These are phyloP conservation scores for Eublepharis macularius DNA, from an alignment of 2,113 vertebrate species.

Conservation along the genomic window DNA sequence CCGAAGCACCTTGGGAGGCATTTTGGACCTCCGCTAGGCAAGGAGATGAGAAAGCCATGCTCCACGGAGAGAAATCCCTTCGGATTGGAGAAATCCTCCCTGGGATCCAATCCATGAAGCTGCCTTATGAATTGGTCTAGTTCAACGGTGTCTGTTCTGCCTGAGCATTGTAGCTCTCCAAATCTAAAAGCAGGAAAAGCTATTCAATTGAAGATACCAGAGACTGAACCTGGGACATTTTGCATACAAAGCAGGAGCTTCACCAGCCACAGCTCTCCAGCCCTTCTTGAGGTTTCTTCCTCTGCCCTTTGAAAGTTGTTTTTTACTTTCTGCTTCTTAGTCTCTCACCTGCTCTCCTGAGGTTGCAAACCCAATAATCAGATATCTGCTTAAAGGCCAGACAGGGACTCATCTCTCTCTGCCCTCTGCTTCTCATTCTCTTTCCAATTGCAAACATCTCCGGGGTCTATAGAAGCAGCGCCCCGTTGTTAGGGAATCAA, in stretches of 20 bases:
- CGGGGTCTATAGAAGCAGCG: background rate
- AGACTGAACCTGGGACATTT: background rate
- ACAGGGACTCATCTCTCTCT: background rate
- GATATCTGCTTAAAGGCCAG: background rate
- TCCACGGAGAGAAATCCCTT: too few species aligned
- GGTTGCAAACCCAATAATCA: background rate
- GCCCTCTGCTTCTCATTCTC: background rate
- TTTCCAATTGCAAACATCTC: background rate
- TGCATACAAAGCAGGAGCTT: background rate
- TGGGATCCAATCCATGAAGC: too few species aligned
- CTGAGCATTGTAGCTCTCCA: too few species aligned
- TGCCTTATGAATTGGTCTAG: too few species aligned
- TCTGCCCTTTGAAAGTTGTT: background rate
- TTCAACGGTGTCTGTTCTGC: too few species aligned
- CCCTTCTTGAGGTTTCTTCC: background rate
- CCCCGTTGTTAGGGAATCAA: background rate
- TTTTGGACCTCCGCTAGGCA: too few species aligned
- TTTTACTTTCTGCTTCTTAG: background rate
- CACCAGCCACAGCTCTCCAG: background rate
- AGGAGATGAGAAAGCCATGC: too few species aligned
- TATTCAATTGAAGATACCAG: background rate
- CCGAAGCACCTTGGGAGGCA: too few species aligned
- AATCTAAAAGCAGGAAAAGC: too few species aligned
- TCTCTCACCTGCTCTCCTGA: background rate
- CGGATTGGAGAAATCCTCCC: too few species aligned